Base-by-base conservation (phyloP, 1,140 invertebrate genomes). In the Bombus consobrinus region DNA sequence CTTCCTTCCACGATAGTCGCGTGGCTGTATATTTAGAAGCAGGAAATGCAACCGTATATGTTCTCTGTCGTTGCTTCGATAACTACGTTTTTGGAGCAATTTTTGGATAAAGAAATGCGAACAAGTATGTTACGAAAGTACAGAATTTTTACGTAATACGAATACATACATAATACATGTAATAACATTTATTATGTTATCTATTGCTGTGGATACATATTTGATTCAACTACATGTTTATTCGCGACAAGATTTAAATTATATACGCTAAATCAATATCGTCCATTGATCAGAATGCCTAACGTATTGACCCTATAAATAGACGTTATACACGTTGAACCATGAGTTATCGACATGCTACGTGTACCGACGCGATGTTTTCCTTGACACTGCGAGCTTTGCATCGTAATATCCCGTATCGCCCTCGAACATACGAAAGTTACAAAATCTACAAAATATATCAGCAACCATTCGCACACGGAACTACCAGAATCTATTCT, bases 271-370 rank as follows among this genome's bases (percentile, higher is more conserved):
- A 57, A 57, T 76, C 74, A 57, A 76, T 76, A 76, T 37, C 34
- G 9, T 37, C 10, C 25, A 59, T 59, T 57, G 74, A 59, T 59
- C 74, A 15, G 25, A 12, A 39, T 25, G 47, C 32, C 25, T 76
- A 43, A 76, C 53, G n/a, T 39, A 47, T 57, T 53, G 47, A 25
- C 32, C 13, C 74, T 59, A n/a, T 41, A 59, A 76, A 76, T 76
- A 76, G 53, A 34, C 25, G 53, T 53, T 13, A 2, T 62, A n/a
- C 12, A 76, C 9, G 34, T 57, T 59, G 32, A 76, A 28, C 32
- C n/a, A 76, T 6, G 25, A 34, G 74, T 76, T 76, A 76, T 39
- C 25, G 74, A 59, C 37, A 59, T 22, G 37, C n/a, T 59, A 37
- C 10, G 34, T 41, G 39, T 73, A n/a, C 34, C 39, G 13, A 41